A percentile compares a stretch with the other conserved stretches of the same genome.
Evolutionary conservation across 2,797 vertebrate species (phyloP).

Genomic region (Catharus ustulatus): DNA sequence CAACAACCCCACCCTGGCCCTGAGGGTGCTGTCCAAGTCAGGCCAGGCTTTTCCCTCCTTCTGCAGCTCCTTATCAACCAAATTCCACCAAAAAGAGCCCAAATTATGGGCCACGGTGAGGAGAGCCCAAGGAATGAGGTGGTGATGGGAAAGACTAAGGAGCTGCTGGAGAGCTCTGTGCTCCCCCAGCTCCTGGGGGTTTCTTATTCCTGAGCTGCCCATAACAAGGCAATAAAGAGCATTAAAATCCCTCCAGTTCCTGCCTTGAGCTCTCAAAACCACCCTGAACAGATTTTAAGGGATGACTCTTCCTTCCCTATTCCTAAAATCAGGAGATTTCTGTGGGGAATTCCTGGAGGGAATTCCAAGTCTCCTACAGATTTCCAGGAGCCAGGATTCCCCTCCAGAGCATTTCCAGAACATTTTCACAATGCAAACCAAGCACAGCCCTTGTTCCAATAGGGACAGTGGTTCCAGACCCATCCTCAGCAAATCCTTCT

Average conservation of each 20-base stretch:
- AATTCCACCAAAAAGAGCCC: not conserved
- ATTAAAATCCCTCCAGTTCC: not conserved
- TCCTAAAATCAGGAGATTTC: not conserved
- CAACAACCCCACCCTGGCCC: not conserved
- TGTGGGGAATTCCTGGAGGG: not conserved
- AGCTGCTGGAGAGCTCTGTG: not conserved
- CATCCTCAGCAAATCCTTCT: not conserved
- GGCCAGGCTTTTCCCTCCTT: not conserved
- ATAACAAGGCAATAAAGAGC: not conserved
- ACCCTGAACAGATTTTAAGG: not conserved
- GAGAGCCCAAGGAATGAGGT: not conserved
- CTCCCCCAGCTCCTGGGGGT: not conserved
- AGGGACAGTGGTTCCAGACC: not conserved
- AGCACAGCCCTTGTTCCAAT: not conserved
- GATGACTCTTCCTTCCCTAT: not conserved
- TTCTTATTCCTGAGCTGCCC: not conserved
- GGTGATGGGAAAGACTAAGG: not conserved
- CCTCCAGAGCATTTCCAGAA: not conserved
- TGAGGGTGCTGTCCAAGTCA: not conserved
- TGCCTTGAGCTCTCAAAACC: not conserved
- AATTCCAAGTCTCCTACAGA: not conserved
- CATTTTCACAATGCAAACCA: not conserved
- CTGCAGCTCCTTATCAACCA: not conserved
- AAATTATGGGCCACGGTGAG: fast-evolving
- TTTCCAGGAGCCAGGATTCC: not conserved